phyloP scores from a whole-genome alignment of 2,113 vertebrate species.

The Athene noctua region DNA sequence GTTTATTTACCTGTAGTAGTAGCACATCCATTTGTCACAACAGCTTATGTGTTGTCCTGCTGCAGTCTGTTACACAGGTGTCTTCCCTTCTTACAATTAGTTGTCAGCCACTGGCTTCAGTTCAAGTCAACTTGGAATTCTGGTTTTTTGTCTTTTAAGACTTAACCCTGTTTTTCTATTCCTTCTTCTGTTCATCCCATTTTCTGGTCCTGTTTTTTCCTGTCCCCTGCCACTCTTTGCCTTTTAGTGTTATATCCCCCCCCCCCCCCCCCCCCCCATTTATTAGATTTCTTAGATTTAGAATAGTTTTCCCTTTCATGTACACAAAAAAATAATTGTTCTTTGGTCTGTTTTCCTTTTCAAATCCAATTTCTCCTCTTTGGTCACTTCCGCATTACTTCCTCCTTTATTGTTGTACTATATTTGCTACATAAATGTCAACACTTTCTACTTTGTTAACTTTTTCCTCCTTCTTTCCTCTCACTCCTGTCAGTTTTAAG shows the following conservation, averaged over 20 bases:
- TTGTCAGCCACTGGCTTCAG: not conserved
- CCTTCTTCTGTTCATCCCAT: accelerated
- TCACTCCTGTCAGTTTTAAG: not conserved
- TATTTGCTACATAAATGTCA: not conserved
- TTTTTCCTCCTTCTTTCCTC: not conserved
- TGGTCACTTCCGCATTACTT: not conserved
- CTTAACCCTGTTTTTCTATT: not conserved
- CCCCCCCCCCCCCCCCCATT: too few relatives aligned
- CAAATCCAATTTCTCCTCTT: not conserved
- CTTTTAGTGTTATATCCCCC: not conserved
- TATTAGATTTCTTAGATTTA: not conserved
- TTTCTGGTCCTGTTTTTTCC: not conserved
- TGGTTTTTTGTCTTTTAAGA: not conserved
- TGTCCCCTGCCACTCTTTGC: not conserved
- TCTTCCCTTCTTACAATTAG: not conserved
- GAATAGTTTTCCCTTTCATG: not conserved
- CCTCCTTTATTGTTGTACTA: not conserved
- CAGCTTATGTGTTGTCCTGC: not conserved
- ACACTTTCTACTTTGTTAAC: not conserved
- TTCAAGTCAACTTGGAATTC: not conserved
- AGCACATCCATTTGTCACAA: not conserved
- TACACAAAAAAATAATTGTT: not conserved
- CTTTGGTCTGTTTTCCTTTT: not conserved
- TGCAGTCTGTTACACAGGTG: not conserved
- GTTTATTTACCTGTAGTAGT: not conserved